Evolutionary conservation across 2,888 invertebrate genomes (phyloP).

Genomic region (Mythimna pallens): DNA sequence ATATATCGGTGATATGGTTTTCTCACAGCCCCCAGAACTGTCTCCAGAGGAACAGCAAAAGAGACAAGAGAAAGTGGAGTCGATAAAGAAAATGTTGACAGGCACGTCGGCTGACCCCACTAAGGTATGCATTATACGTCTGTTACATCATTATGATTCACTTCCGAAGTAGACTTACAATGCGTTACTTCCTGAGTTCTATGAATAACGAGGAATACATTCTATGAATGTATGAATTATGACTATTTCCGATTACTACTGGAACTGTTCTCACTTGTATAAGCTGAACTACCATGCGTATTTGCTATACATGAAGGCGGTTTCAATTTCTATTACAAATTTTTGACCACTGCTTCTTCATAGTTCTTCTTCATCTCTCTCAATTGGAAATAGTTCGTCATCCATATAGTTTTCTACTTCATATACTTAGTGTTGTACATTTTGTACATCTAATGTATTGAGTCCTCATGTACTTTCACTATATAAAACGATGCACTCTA

Average conservation of each 20-base stretch:
- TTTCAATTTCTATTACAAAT: constrained; percentile 19
- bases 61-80: constrained; percentile 96
- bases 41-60: constrained; percentile 96
- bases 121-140: constrained; percentile 77
- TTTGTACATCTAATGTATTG: constrained; percentile 25
- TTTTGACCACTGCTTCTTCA: constrained; percentile 54
- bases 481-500: constrained; percentile 58
- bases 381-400: constrained; percentile 36
- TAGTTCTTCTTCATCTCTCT: constrained; percentile 42
- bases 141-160: constrained; percentile 38
- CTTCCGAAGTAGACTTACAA: constrained; percentile 51
- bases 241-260: constrained; percentile 54
- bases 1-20: constrained; percentile 9
- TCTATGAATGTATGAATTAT: constrained; percentile 55
- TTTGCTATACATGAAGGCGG: constrained; percentile 4
- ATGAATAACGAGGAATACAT: constrained; percentile 50
- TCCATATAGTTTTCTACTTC: constrained; percentile 13
- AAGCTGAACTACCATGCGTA: constrained; percentile 14
- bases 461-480: constrained; percentile 44
- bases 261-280: constrained; percentile 22
- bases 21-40: constrained; percentile 93
- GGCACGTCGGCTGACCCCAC: constrained; percentile 90
- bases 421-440: constrained; percentile 38
- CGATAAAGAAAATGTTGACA: constrained; percentile 97
- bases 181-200: constrained; percentile 55